Percentiles rank a stretch among this genome's conserved stretches.
These are phyloP conservation scores for Enteromius thamalakanensis DNA, from an alignment of 2,797 vertebrate species.

Conservation along the genomic window DNA sequence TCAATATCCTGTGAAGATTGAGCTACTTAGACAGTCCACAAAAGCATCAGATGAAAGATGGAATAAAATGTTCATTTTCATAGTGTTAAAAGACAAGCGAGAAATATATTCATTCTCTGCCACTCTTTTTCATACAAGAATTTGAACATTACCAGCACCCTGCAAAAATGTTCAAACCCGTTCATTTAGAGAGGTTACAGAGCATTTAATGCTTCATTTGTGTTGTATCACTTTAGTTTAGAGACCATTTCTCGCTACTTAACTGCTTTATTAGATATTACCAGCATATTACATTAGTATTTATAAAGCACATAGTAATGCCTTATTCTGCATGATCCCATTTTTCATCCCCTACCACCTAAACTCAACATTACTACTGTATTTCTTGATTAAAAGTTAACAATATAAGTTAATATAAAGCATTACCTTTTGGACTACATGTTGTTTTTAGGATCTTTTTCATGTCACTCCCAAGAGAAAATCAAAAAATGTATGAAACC, in stretches of 20 bases:
- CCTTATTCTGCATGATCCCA: neutral
- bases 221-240: neutral
- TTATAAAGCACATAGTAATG: neutral
- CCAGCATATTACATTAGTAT: neutral
- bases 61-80: conserved; percentile 1
- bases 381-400: neutral
- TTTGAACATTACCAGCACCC: neutral
- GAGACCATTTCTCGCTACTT: neutral
- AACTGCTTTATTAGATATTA: neutral
- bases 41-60: neutral
- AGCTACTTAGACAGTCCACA: conserved; percentile 1
- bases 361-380: neutral
- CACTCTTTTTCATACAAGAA: neutral
- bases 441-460: neutral
- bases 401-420: too few species aligned
- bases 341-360: neutral
- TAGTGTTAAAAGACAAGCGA: neutral
- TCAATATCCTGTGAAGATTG: conserved; percentile 10
- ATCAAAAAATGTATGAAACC: neutral
- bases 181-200: neutral
- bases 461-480: neutral
- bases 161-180: neutral
- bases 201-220: neutral
- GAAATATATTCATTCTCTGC: neutral
- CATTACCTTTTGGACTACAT: neutral